Conservation (phyloP, 2,113 vertebrate species). For the Rousettus leschenaultii region DNA sequence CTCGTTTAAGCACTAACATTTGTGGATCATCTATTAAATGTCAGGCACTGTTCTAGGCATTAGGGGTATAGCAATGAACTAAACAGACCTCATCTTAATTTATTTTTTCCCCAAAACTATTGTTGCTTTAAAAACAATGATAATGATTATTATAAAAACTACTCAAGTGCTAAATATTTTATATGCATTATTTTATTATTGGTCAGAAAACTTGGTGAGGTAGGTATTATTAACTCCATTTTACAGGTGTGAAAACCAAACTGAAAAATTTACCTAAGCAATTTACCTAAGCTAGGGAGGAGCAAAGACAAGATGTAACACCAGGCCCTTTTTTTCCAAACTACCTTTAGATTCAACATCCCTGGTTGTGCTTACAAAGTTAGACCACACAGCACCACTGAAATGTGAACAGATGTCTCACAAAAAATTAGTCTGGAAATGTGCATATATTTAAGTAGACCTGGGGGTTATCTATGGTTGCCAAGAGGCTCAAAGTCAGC, state of each 20-base stretch:
- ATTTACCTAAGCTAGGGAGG: background rate
- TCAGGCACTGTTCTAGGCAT: background rate
- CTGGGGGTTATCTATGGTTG: background rate
- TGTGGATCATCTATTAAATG: background rate
- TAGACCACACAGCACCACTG: background rate
- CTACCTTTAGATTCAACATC: background rate
- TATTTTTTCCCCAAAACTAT: background rate
- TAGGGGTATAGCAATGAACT: background rate
- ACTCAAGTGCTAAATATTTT: background rate
- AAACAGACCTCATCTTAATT: background rate
- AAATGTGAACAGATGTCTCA: slow-evolving; percentile 44
- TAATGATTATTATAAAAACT: background rate
- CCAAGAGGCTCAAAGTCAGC: slow-evolving; percentile 37
- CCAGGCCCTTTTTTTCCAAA: background rate
- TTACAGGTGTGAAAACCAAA: background rate
- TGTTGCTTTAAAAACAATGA: background rate
- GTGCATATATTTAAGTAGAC: background rate
- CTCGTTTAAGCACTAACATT: background rate
- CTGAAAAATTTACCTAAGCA: background rate
- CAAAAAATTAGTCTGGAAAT: background rate
- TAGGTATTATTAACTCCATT: background rate
- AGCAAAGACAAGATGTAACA: background rate
- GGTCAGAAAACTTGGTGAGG: slow-evolving; percentile 6
- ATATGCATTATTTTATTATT: background rate
- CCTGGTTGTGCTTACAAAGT: slow-evolving; percentile 21